A percentile compares a stretch with the other conserved stretches of the same genome.
These are phyloP conservation scores for Criorhina ranunculi DNA, from an alignment of 2,888 invertebrate genomes.

Conservation along the genomic window DNA sequence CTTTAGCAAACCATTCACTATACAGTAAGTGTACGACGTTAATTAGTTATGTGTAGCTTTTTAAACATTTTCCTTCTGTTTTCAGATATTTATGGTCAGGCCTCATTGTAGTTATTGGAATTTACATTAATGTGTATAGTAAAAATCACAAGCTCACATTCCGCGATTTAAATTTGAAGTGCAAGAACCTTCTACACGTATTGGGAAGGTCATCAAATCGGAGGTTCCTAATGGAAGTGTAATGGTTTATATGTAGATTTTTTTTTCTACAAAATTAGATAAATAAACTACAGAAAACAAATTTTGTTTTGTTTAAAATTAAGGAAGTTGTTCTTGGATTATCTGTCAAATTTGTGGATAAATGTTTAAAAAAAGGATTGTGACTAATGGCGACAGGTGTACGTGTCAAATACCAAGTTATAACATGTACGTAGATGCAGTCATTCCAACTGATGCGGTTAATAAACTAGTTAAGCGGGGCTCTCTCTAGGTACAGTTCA, in stretches of 20 bases:
- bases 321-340: no score
- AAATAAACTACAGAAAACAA: constrained; percentile 14
- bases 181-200: constrained; percentile 67
- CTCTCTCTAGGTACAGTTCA: no score
- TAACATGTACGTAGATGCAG: no score
- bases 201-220: constrained; percentile 79
- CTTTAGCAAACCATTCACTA: constrained; percentile 96
- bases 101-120: constrained; percentile 93
- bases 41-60: neutral
- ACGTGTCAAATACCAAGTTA: no score
- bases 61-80: constrained; percentile 78
- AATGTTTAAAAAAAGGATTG: no score
- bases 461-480: no score
- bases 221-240: constrained; percentile 82
- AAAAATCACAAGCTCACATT: constrained; percentile 87
- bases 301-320: no score
- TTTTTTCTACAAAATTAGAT: constrained; percentile 14
- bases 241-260: constrained; percentile 21
- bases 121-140: constrained; percentile 96
- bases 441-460: no score
- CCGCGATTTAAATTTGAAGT: constrained; percentile 79
- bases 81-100: constrained; percentile 96
- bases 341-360: no score
- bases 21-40: constrained; percentile 89
- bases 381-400: no score